Percentiles rank a stretch among this genome's conserved stretches.
Evolutionary conservation across 2,113 vertebrate genomes (phyloP).

Genomic region (Machaerirhynchus nigripectus): DNA sequence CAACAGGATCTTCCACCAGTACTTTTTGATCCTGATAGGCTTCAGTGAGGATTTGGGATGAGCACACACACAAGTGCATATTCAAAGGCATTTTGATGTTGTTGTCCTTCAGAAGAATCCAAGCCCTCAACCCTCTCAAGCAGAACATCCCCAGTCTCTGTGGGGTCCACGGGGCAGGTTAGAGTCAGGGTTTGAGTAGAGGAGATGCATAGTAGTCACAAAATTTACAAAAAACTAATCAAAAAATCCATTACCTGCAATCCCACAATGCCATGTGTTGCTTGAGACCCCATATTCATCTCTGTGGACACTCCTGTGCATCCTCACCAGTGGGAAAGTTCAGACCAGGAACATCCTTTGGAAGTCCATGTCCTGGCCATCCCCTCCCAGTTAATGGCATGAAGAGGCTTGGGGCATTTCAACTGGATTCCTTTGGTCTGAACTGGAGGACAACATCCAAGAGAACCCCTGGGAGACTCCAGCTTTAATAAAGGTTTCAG

Average conservation of each 20-base stretch:
- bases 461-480: background rate
- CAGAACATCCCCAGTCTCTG: background rate
- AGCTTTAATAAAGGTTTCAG: background rate
- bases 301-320: background rate
- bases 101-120: background rate
- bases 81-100: background rate
- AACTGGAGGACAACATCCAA: background rate
- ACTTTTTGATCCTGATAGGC: background rate
- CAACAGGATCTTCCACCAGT: background rate
- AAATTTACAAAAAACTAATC: rapidly evolving
- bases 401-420: background rate
- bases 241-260: background rate
- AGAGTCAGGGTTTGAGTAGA: background rate
- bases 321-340: background rate
- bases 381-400: background rate
- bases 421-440: background rate
- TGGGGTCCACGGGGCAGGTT: background rate
- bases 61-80: background rate
- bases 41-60: background rate
- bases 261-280: rapidly evolving
- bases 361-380: background rate
- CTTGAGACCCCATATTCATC: background rate
- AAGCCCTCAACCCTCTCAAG: too few relatives aligned
- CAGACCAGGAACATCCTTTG: background rate
- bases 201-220: background rate